Evolutionary conservation across 2,888 invertebrate species (phyloP).

Genomic region (Alcis repandata): DNA sequence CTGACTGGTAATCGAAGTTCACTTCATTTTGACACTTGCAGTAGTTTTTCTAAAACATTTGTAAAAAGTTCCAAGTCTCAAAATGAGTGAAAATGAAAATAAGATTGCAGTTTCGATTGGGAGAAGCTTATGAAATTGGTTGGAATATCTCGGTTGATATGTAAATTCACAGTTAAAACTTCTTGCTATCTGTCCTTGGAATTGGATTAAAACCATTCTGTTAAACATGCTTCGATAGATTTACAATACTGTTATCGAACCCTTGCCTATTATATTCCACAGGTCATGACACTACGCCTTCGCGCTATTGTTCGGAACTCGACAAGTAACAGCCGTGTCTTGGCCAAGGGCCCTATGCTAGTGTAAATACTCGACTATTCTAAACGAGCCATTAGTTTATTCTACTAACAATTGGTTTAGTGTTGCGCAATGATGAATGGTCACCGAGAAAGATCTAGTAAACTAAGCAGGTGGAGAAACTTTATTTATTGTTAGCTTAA

Average conservation of each 20-base stretch:
- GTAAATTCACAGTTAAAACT: background rate
- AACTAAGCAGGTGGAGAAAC: conserved; percentile 23
- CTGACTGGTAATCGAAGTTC: no score
- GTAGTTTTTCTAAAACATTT: no score
- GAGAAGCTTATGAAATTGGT: no score
- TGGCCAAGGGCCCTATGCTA: conserved; percentile 9
- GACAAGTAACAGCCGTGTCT: background rate
- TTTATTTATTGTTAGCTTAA: conserved; percentile 9
- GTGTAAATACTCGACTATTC: conserved; percentile 1
- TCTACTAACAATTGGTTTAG: conserved; percentile 12
- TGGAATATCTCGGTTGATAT: no score
- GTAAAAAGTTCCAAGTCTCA: no score
- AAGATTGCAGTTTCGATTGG: no score
- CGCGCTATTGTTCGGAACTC: background rate
- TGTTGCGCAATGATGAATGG: conserved; percentile 24
- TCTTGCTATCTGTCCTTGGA: background rate
- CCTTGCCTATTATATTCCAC: background rate
- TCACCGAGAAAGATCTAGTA: conserved; percentile 18
- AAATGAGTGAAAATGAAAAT: no score
- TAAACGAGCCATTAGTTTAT: conserved; percentile 11
- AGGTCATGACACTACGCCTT: conserved; percentile 2
- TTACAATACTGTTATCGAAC: background rate
- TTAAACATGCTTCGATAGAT: background rate
- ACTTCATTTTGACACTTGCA: no score
- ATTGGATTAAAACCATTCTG: background rate